Evolutionary conservation across 2,113 vertebrate species (phyloP), one percentile per base, ranked within the genome.

Genomic region (Labrus mixtus): DNA sequence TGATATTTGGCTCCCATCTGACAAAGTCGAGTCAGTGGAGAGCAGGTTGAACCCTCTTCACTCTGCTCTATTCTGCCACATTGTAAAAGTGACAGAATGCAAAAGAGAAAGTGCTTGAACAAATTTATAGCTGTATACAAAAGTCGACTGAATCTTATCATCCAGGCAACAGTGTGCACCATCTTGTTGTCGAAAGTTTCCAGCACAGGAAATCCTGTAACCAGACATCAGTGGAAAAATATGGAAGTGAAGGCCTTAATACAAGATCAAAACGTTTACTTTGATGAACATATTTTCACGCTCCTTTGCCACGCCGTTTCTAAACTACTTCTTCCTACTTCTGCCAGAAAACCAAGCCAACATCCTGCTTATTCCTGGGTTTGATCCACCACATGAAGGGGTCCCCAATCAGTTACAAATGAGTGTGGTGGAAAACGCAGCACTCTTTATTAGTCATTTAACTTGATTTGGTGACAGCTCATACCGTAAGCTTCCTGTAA

Each of bases 261-360:
- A 23, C 58, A n/a, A 60, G 13, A 79, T 82, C 58, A 67, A 68
- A 66, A 75, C 41, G 54, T 20, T 41, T 20, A n/a, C 70, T 80
- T 66, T 69, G n/a, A 63, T 73, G 20, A 69, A 53, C 54, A 36
- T 12, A 33, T 74, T 46, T 77, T 41, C 45, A 78, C 56, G 73
- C 65, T 50, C 54, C 46, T 69, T 61, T 63, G 75, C 43, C 17
- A 22, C 54, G 66, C 22, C 16, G 0, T 69, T 77, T 77, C n/a
- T 12, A 71, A 19, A 65, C 48, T 63, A n/a, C 54, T 51, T 64
- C 46, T 29, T 66, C 19, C 10, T 48, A 20, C 23, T 23, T 57
- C 57, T 81, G 79, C 80, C 76, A 79, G 66, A 19, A 67, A 82
- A 73, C 64, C 41, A 46, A 73, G 73, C 76, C 87, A 86, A 79